Conservation (phyloP, 2,113 vertebrate genomes). For the Plectropomus leopardus region DNA sequence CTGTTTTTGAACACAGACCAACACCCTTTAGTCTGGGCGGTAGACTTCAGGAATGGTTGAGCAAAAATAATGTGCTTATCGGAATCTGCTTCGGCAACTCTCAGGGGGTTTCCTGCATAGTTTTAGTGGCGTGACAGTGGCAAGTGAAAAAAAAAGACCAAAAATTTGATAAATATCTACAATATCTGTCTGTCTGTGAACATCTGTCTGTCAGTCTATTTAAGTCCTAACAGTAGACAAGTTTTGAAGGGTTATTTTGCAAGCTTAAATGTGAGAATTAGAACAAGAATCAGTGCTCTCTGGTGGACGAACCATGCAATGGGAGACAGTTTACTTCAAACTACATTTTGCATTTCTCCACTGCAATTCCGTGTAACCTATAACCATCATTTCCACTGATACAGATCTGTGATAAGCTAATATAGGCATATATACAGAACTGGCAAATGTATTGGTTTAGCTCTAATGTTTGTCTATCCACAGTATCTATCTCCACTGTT, state of each 20-base stretch:
- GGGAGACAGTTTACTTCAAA: not conserved
- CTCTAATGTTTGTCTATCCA: too few species aligned
- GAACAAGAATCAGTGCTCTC: not conserved
- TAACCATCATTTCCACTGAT: not conserved
- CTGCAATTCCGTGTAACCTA: not conserved
- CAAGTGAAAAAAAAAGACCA: not conserved
- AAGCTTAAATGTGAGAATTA: not conserved
- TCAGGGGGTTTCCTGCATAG: constrained; percentile 44
- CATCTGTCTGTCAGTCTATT: not conserved
- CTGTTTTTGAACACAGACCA: constrained; percentile 10
- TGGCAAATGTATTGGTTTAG: too few species aligned
- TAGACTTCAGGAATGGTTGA: constrained; percentile 14
- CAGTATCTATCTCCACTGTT: not conserved
- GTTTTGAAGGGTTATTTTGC: not conserved
- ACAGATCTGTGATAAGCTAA: not conserved
- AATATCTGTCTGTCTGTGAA: not conserved
- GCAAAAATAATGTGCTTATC: constrained; percentile 51
- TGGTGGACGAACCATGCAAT: not conserved
- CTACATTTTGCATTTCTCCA: not conserved
- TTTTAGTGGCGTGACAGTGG: constrained; percentile 11
- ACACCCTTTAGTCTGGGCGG: constrained; percentile 22
- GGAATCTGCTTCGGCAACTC: constrained; percentile 25
- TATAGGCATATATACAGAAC: not conserved
- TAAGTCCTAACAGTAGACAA: not conserved
- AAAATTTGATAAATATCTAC: not conserved